A percentile compares a stretch with the other conserved stretches of the same genome.
phyloP scores from a whole-genome alignment of 2,113 vertebrate genomes.

The Catharus minimus region DNA sequence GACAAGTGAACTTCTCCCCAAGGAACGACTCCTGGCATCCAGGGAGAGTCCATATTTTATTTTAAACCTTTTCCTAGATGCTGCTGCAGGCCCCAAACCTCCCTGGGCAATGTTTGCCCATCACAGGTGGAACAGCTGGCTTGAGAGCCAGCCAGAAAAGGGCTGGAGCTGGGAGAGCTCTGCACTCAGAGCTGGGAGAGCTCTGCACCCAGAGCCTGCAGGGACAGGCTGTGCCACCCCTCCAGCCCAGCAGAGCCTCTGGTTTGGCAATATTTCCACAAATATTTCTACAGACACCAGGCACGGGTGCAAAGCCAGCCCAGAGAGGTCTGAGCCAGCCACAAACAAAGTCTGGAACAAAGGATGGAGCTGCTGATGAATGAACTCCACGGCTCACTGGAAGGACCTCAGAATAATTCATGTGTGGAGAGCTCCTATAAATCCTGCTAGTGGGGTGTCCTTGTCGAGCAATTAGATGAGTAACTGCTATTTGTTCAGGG shows the following conservation, averaged over 20 bases:
- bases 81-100: neutral
- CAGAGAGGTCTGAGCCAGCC: neutral
- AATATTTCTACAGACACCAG: neutral
- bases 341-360: neutral
- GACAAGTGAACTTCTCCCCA: neutral
- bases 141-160: neutral
- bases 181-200: neutral
- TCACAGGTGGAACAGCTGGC: too few relatives aligned
- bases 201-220: neutral
- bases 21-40: neutral
- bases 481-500: neutral
- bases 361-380: neutral
- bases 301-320: neutral
- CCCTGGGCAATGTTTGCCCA: too few relatives aligned
- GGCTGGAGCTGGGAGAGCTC: neutral
- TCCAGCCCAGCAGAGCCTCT: rapidly evolving
- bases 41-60: neutral
- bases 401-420: neutral
- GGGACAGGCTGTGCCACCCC: neutral
- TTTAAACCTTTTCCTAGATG: neutral
- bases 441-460: neutral
- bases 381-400: neutral
- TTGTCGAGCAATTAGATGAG: neutral
- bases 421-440: neutral
- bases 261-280: neutral